Evolutionary conservation across 2,797 vertebrate species (phyloP).

Genomic region (Limnodromus scolopaceus): DNA sequence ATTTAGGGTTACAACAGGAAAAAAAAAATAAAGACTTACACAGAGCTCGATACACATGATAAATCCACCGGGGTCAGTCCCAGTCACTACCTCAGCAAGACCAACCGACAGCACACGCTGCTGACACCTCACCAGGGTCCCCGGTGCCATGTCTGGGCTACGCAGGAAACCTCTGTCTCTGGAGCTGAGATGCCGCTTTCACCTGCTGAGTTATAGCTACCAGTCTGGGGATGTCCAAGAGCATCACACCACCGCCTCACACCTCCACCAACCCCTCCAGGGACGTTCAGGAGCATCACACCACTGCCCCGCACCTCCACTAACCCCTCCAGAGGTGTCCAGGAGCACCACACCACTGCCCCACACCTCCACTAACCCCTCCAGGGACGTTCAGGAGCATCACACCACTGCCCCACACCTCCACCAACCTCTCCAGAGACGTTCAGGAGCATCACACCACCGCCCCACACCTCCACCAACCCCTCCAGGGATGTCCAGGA

Average conservation of each 20-base stretch:
- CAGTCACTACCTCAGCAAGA: not conserved
- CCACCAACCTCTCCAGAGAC: too few species aligned
- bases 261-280: not conserved
- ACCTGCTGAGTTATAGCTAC: not conserved
- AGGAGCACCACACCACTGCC: not conserved
- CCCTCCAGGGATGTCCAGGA: not conserved
- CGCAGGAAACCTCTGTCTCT: not conserved
- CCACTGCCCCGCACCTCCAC: too few species aligned
- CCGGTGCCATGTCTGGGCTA: fast-evolving
- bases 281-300: too few species aligned
- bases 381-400: too few species aligned
- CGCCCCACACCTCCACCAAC: too few species aligned
- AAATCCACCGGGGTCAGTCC: not conserved
- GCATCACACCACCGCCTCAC: too few species aligned
- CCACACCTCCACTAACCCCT: not conserved
- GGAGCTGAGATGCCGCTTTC: not conserved
- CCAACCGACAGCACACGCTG: fast-evolving
- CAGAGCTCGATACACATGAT: fast-evolving
- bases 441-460: too few species aligned
- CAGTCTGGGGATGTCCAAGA: not conserved
- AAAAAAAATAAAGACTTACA: not conserved
- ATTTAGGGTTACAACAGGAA: not conserved
- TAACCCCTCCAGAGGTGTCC: not conserved
- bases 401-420: too few species aligned
- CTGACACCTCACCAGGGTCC: not conserved